These are phyloP conservation scores for Oligia strigilis DNA, from an alignment of 2,888 invertebrate genomes.

Conservation along the genomic window DNA sequence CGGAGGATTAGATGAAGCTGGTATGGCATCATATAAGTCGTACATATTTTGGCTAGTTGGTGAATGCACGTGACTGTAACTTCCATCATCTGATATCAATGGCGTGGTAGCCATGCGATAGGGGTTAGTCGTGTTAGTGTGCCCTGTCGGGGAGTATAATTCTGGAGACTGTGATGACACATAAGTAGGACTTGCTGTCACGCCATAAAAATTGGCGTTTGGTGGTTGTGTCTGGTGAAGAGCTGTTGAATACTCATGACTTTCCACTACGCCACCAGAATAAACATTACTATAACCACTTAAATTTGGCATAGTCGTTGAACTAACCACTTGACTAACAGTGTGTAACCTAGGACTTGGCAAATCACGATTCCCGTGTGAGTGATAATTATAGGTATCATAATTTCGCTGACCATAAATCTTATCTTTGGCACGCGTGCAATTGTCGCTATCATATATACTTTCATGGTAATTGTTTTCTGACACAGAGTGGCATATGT, in stretches of 20 bases:
- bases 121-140: conserved; percentile 88
- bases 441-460: conserved; percentile 83
- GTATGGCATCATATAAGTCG: conserved; percentile 87
- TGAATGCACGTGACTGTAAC: conserved; percentile 86
- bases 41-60: conserved; percentile 88
- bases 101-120: conserved; percentile 89
- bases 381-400: conserved; percentile 85
- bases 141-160: conserved; percentile 87
- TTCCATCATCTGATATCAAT: conserved; percentile 87
- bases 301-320: conserved; percentile 89
- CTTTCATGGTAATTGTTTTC: conserved; percentile 84
- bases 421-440: conserved; percentile 85
- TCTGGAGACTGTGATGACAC: conserved; percentile 87
- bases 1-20: conserved; percentile 83
- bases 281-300: conserved; percentile 84
- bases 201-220: conserved; percentile 84
- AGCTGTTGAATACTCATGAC: conserved; percentile 79
- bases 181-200: conserved; percentile 85
- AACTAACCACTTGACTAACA: conserved; percentile 87
- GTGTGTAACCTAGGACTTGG: conserved; percentile 85
- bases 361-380: conserved; percentile 81
- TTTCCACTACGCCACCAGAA: conserved; percentile 75
- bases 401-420: conserved; percentile 84
- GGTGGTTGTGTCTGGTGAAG: conserved; percentile 79
- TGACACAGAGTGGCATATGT: conserved; percentile 78